phyloP scores from a whole-genome alignment of 2,113 vertebrate genomes.

The Mobula hypostoma region DNA sequence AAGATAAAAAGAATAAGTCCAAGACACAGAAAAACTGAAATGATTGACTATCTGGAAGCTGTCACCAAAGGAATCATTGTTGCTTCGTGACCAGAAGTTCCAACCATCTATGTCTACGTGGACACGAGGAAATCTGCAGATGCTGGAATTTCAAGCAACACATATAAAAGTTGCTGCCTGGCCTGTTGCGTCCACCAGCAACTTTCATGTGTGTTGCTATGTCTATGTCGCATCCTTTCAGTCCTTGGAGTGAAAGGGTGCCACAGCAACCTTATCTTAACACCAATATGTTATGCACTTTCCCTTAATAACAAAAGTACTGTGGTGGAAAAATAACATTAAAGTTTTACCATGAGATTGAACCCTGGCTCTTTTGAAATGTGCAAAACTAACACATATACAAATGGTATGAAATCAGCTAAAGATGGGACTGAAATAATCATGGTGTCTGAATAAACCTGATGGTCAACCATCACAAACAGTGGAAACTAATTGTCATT shows the following conservation, averaged over 20 bases:
- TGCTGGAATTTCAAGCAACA: too few relatives aligned
- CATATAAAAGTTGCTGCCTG: too few relatives aligned
- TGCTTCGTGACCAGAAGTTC: too few relatives aligned
- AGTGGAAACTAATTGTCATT: neutral
- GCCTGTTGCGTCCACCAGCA: too few relatives aligned
- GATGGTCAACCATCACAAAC: neutral
- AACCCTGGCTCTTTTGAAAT: neutral
- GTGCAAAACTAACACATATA: neutral
- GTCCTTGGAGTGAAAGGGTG: neutral
- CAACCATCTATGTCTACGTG: too few relatives aligned
- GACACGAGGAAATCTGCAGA: too few relatives aligned
- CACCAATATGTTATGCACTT: neutral
- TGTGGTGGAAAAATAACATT: neutral
- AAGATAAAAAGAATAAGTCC: too few relatives aligned
- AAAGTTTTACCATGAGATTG: neutral
- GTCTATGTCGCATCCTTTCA: neutral
- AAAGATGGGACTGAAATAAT: neutral
- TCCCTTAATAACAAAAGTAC: neutral
- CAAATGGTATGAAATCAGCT: neutral
- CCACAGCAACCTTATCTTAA: neutral
- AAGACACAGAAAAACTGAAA: too few relatives aligned
- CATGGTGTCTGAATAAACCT: neutral
- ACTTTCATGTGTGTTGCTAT: too few relatives aligned
- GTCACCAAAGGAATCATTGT: too few relatives aligned
- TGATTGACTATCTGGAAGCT: too few relatives aligned